Evolutionary conservation across 2,888 invertebrate genomes (phyloP).

Genomic region (Dryocosmus kuriphilus): DNA sequence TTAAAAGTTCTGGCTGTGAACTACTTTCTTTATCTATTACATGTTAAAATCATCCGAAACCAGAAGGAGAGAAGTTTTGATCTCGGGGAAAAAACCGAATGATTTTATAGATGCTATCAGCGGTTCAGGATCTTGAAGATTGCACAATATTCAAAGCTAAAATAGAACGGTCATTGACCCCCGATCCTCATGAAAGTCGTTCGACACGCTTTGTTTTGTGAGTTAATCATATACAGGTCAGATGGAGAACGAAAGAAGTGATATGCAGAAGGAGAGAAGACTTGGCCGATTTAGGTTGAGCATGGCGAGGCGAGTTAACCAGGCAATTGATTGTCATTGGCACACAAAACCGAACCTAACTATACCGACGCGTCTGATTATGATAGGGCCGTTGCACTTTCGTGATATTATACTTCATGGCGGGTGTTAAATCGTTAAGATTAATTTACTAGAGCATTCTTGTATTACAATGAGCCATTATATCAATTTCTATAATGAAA

Average conservation of each 20-base stretch:
- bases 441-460: slow-evolving; percentile 17
- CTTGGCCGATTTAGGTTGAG: slow-evolving; percentile 65
- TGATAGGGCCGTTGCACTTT: slow-evolving; percentile 49
- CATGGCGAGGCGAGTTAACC: slow-evolving; percentile 63
- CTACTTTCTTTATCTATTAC: background rate
- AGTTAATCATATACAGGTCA: slow-evolving; percentile 67
- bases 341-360: slow-evolving; percentile 62
- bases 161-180: slow-evolving; percentile 62
- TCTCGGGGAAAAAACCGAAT: background rate
- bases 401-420: slow-evolving; percentile 22
- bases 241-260: slow-evolving; percentile 33
- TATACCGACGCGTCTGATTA: slow-evolving; percentile 57
- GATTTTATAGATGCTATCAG: background rate
- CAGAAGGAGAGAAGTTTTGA: background rate
- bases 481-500: slow-evolving; percentile 10
- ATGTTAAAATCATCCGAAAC: background rate
- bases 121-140: background rate
- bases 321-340: slow-evolving; percentile 70
- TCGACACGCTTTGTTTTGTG: slow-evolving; percentile 64
- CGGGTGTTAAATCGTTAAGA: slow-evolving; percentile 38
- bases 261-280: slow-evolving; percentile 52
- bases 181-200: slow-evolving; percentile 55
- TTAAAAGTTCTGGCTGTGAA: background rate
- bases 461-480: slow-evolving; percentile 24
- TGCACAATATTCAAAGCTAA: slow-evolving; percentile 41